Base-by-base conservation (phyloP, 1,140 invertebrate species). In the Neodiprion pinetum region DNA sequence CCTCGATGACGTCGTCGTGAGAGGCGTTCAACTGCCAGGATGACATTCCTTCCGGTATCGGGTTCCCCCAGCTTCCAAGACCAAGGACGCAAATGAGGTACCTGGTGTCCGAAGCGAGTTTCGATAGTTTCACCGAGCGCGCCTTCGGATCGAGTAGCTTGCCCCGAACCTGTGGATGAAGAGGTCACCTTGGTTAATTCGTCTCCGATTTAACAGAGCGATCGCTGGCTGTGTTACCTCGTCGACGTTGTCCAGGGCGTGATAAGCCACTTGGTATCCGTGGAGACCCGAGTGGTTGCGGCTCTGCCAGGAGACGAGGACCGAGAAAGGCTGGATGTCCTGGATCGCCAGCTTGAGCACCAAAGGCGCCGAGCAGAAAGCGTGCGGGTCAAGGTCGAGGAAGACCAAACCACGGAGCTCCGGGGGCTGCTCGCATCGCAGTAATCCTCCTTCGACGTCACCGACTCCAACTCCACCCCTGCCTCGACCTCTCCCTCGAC, bases 71-170 rank as follows among this genome's bases (percentile, higher is more conserved):
- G 83, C 92, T 93, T 70, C 95, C 94, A n/a, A 96, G 89, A 2
- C 95, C 96, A 70, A 96, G 89, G 10, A 97, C 95, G 84, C 96
- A 97, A 77, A 97, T 94, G 74, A 93, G 91, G 87, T 97, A 97
- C 74, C 92, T 91, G 0, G 95, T 95, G 80, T 94, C 94, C 1
- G 96, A 93, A 71, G 90, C 90, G 67, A 97, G 88, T 80, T 93
- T 92, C 17, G 90, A 91, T 75, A 97, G 87, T 83, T 92, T 92
- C 61, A 94, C 93, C 0, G 93, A 94, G 78, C 95, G 90, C 11
- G 93, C 90, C 61, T 92, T 92, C 23, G 92, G 90, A 79, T 94
- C 93, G 67, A 96, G 82, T 67, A 93, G 86, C 85, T 94, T 95
- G 1, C 93, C 93, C 69, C 91, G 91, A 76, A 95, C 92, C 93